A percentile compares a stretch with the other conserved stretches of the same genome.
phyloP scores from a whole-genome alignment of 2,797 vertebrate species.

The Sparus aurata region DNA sequence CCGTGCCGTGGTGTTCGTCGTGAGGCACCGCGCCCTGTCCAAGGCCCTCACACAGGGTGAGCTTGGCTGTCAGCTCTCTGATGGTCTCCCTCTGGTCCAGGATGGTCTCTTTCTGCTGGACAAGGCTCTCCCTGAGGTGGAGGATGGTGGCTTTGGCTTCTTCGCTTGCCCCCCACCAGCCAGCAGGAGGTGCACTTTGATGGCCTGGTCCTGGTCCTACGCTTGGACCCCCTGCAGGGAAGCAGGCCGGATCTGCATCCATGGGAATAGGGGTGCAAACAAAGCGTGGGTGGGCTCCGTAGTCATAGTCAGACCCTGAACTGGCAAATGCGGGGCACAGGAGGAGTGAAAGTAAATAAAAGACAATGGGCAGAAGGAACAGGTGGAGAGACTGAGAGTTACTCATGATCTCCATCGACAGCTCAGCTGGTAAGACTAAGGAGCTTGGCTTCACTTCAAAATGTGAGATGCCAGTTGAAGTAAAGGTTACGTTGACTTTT shows the following conservation, averaged over 20 bases:
- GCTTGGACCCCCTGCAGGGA: constrained; percentile 55
- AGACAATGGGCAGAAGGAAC: constrained; percentile 19
- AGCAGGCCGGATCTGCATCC: constrained; percentile 84
- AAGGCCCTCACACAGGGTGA: constrained; percentile 86
- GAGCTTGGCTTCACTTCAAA: constrained; percentile 54
- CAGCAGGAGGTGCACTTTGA: constrained; percentile 71
- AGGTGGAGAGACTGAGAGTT: constrained; percentile 31
- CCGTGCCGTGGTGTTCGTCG: constrained; percentile 63
- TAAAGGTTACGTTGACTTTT: constrained; percentile 30
- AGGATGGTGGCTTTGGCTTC: constrained; percentile 89
- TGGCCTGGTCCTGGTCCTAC: constrained; percentile 68
- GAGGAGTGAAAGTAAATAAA: constrained; percentile 53
- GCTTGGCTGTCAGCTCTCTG: constrained; percentile 88
- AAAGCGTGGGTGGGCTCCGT: constrained; percentile 83
- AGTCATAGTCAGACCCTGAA: constrained; percentile 71
- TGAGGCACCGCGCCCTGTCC: constrained; percentile 62
- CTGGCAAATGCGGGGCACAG: constrained; percentile 43
- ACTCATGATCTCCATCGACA: constrained; percentile 63
- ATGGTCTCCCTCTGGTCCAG: constrained; percentile 90
- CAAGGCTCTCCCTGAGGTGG: constrained; percentile 88
- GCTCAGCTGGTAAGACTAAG: constrained; percentile 38
- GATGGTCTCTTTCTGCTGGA: constrained; percentile 89
- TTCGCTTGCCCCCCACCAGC: constrained; percentile 86
- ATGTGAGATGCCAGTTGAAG: constrained; percentile 24
- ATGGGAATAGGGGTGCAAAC: constrained; percentile 87